phyloP scores from a whole-genome alignment of 2,888 invertebrate species.

The Cheilosia pagana region DNA sequence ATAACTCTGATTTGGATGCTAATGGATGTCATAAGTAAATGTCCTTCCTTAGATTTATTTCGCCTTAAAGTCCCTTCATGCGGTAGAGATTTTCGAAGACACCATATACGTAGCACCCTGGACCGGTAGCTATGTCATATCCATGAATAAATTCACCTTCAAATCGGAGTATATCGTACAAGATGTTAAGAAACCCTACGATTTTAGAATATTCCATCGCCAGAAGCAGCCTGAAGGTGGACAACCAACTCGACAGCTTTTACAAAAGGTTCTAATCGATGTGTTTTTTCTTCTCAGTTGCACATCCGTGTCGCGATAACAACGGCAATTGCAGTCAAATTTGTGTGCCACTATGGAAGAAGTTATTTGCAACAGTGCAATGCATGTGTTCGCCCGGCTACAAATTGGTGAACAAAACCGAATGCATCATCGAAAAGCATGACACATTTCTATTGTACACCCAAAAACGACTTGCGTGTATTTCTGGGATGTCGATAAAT shows the following conservation, averaged over 20 bases:
- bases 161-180: constrained; percentile 84
- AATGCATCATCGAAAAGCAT: constrained; percentile 86
- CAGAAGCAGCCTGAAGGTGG: constrained; percentile 90
- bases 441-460: constrained; percentile 88
- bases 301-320: constrained; percentile 88
- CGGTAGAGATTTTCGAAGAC: constrained; percentile 90
- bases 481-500: constrained; percentile 86
- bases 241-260: background rate
- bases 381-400: constrained; percentile 91
- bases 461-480: constrained; percentile 88
- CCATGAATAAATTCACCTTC: constrained; percentile 86
- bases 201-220: constrained; percentile 90
- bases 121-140: constrained; percentile 87
- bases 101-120: constrained; percentile 90
- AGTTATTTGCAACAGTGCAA: constrained; percentile 85
- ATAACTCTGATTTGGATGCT: background rate
- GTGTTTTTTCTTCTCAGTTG: constrained; percentile 82
- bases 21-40: background rate
- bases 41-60: constrained; percentile 78
- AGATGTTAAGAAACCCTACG: constrained; percentile 86
- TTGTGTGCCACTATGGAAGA: constrained; percentile 88
- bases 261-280: background rate
- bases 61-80: constrained; percentile 85
- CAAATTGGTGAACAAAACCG: constrained; percentile 85
- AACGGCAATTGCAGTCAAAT: constrained; percentile 91